Base-by-base conservation (phyloP, 2,113 vertebrate species). In the Planiliza haematocheilus region DNA sequence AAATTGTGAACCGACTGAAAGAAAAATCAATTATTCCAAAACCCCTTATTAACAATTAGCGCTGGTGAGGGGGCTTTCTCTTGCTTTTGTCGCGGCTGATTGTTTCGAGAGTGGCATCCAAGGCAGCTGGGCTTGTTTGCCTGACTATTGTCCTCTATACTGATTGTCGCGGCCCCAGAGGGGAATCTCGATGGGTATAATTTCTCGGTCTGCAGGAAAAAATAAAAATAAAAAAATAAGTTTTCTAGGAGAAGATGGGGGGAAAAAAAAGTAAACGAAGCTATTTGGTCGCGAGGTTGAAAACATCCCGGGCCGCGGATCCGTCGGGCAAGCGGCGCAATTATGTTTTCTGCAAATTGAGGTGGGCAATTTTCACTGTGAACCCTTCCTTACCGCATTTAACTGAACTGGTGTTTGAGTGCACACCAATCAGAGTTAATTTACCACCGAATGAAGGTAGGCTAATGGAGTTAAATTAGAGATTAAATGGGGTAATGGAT, bases 11-110 rank as follows among this genome's bases (percentile, higher is more conserved):
- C 73, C 59, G 80, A 89, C 87, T 85, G 88, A 88, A 88, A 78
- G 89, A 70, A 83, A 86, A 90, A 92, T 89, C 79, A 89, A 93
- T 91, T 88, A 89, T 83, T 60, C 70, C 79, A 72, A 90, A 88
- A 50, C 86, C 79, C 75, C 71, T 86, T 82, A 89, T 91, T 89
- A 91, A 86, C 83, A 89, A 89, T 90, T 87, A 88, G 83, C 43
- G 64, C 56, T 53, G 74, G 80, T 65, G 78, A 85, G 77, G 64
- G 58, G 80, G 61, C 70, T 75, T 74, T 74, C 66, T 79, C 56
- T 39, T 17, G 75, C 82, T 83, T 87, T 86, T 90, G 82, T 89
- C 72, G 77, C 4, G 57, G 49, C 60, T 84, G 88, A 91, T 89
- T 90, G 88, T 86, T 83, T 74, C 55, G 73, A 83, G 75, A 81